Evolutionary conservation across 2,888 invertebrate species (phyloP), one percentile per base, ranked within the genome.

Genomic region (Dasypolia templi): DNA sequence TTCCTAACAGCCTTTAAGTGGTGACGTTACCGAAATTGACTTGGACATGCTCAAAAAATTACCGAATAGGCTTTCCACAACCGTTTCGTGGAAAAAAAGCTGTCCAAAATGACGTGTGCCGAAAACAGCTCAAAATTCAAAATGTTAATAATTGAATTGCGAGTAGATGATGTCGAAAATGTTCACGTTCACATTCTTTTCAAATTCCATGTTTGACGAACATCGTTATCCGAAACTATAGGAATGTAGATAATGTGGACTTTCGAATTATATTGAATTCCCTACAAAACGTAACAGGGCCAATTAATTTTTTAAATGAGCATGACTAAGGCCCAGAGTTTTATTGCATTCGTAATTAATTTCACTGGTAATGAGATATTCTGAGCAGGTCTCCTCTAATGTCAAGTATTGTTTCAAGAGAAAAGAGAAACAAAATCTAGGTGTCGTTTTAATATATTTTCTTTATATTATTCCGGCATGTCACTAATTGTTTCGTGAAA

Each of bases 281-380:
- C 62, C n/a, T 29, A 19, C 29, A 12, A 35, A 29, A 11, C 3
- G 26, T 62, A 11, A 35, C 65, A 35, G 12, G n/a, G 29, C 35
- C 5, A 77, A 58, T 44, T 77, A 32, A 44, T 61, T 63, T 58
- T 53, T 53, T 2, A 29, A 77, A 78, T 32, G 1, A 39, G 22
- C 14, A 39, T 58, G 71, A 46, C 56, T 39, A 56, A 77, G 35
- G 53, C 17, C 9, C 9, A 39, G 35, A 32, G 39, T 14, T 32
- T 61, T 46, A 39, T 35, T n/a, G 3, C 4, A 53, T 61, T 32
- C 17, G 42, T 63, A 26, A 26, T 55, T 59, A 51, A 58, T 51
- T 64, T 44, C 11, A 44, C n/a, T n/a, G 62, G n/a, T 58, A 29
- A 51, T 71, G 17, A 53, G 29, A 53, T 59, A 29, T 62, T 44